Percentiles rank a stretch among this genome's conserved stretches.
Evolutionary conservation across 2,113 vertebrate species (phyloP).

Genomic region (Nanorana parkeri): DNA sequence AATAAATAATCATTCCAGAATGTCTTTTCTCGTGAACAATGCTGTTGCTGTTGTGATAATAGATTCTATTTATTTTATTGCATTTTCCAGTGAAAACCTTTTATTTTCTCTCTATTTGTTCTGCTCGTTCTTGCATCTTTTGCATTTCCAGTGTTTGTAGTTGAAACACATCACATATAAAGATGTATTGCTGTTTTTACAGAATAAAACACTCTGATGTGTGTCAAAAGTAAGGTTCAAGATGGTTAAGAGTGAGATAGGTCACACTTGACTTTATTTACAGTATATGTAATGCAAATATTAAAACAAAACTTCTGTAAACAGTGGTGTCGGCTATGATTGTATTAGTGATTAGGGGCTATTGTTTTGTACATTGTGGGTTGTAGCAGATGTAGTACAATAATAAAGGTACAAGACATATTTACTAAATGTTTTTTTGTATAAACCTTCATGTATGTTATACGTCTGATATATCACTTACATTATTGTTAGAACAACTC

Average conservation of each 20-base stretch:
- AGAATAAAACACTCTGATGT: constrained; percentile 97
- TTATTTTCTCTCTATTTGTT: constrained; percentile 78
- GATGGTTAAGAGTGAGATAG: constrained; percentile 78
- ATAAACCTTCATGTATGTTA: too few relatives aligned
- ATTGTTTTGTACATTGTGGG: constrained; percentile 66
- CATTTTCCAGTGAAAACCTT: constrained; percentile 76
- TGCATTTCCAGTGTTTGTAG: constrained; percentile 91
- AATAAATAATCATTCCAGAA: constrained; percentile 70
- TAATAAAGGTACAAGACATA: neutral
- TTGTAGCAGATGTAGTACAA: neutral
- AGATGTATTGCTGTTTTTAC: constrained; percentile 94
- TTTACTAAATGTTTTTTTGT: neutral
- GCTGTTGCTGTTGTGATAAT: constrained; percentile 80
- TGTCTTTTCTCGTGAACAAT: constrained; percentile 78
- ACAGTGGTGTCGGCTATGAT: constrained; percentile 72
- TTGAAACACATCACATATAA: constrained; percentile 89
- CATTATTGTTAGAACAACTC: too few relatives aligned
- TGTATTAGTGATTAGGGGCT: constrained; percentile 68
- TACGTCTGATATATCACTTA: too few relatives aligned
- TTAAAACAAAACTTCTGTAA: constrained; percentile 81
- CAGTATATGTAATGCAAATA: constrained; percentile 81
- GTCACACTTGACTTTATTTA: constrained; percentile 80
- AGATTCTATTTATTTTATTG: constrained; percentile 88
- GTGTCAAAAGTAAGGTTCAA: constrained; percentile 78
- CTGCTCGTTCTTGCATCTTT: constrained; percentile 87